phyloP scores from a whole-genome alignment of 2,888 invertebrate species.

The Andrena marginata region DNA sequence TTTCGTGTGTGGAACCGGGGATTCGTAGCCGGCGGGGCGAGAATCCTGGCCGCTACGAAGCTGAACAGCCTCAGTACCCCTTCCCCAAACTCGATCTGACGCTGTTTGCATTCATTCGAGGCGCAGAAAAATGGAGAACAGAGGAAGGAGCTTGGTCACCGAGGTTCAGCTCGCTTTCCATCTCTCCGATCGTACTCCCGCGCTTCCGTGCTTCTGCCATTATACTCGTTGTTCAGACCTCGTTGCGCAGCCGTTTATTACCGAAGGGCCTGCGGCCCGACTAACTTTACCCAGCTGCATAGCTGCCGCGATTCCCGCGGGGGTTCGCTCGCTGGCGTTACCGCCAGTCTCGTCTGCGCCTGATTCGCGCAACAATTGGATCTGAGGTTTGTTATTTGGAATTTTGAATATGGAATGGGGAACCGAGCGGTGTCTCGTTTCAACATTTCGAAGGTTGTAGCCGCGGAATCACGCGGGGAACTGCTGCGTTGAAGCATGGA shows the following conservation, averaged over 20 bases:
- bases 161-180: background rate
- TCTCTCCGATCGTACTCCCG: background rate
- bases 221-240: background rate
- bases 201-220: background rate
- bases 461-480: no score
- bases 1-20: background rate
- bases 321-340: constrained; percentile 7
- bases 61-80: background rate
- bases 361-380: constrained; percentile 12
- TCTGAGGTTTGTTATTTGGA: background rate
- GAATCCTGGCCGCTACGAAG: background rate
- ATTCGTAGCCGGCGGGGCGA: background rate
- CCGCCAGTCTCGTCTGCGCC: background rate
- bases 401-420: background rate
- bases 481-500: background rate
- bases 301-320: background rate
- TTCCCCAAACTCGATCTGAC: background rate
- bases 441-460: background rate
- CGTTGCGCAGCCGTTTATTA: background rate
- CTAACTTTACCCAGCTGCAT: constrained; percentile 1
- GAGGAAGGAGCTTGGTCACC: no score
- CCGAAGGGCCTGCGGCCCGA: background rate
- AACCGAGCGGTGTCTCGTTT: background rate
- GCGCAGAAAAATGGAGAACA: no score
- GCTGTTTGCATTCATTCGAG: background rate